Conservation (phyloP, 2,888 invertebrate species). For the Catonia carolina region DNA sequence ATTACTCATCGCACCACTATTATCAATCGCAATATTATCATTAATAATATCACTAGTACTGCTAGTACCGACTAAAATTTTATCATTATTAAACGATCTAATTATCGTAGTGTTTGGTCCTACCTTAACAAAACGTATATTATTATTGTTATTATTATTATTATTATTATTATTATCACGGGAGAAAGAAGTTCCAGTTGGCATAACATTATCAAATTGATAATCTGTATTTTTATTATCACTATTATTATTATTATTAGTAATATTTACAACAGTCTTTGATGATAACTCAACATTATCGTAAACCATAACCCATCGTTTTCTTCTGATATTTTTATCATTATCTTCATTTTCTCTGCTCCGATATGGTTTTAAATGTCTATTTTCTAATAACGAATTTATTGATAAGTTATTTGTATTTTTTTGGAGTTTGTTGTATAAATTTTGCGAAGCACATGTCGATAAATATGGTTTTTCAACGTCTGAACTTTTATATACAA, state of each 20-base stretch:
- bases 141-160: no score
- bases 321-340: no score
- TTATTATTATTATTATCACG: no score
- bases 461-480: slow-evolving; percentile 48
- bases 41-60: background rate
- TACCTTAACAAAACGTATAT: background rate
- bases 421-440: background rate
- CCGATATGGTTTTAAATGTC: no score
- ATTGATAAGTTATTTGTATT: background rate
- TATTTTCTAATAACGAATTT: background rate
- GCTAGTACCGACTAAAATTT: slow-evolving; percentile 3
- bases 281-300: no score
- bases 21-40: slow-evolving; percentile 51
- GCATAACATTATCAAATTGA: no score
- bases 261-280: no score
- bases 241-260: no score
- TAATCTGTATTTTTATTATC: no score
- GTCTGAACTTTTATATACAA: slow-evolving; percentile 76
- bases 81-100: background rate
- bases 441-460: slow-evolving; percentile 24
- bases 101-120: slow-evolving; percentile 1
- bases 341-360: no score
- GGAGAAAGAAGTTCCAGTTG: no score
- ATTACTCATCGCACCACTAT: slow-evolving; percentile 40
- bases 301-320: no score